phyloP scores from a whole-genome alignment of 2,888 invertebrate genomes.

The Stenodera caucasica region DNA sequence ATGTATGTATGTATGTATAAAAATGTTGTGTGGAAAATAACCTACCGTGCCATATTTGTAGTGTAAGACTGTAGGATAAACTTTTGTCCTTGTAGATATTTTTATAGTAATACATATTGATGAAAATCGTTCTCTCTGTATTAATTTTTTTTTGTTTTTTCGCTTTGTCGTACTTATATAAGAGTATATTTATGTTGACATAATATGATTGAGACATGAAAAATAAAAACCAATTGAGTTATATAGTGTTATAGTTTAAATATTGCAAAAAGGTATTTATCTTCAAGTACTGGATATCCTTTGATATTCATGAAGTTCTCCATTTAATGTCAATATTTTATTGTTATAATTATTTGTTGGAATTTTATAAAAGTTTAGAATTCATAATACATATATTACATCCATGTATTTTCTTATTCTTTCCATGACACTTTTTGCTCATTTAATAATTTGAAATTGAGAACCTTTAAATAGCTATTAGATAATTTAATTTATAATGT shows the following conservation, averaged over 20 bases:
- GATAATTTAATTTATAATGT: slow-evolving; percentile 5
- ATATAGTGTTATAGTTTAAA: too few relatives aligned
- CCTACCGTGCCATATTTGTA: slow-evolving; percentile 25
- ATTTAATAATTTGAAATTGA: background rate
- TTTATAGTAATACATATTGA: slow-evolving; percentile 27
- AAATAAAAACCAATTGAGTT: too few relatives aligned
- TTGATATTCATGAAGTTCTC: too few relatives aligned
- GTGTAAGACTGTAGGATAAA: slow-evolving; percentile 27
- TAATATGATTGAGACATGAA: background rate
- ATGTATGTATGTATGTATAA: background rate
- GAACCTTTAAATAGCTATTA: background rate
- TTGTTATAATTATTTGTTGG: too few relatives aligned
- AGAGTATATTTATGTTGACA: background rate
- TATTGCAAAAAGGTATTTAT: slow-evolving; percentile 2
- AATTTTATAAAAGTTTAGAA: too few relatives aligned
- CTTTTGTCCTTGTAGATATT: slow-evolving; percentile 28
- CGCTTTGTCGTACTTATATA: slow-evolving; percentile 1
- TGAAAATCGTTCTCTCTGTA: slow-evolving; percentile 20
- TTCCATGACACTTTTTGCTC: too few relatives aligned
- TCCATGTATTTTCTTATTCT: too few relatives aligned
- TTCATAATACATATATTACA: too few relatives aligned
- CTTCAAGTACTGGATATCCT: too few relatives aligned
- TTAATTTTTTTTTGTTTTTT: too few relatives aligned
- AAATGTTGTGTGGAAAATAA: slow-evolving; percentile 23
- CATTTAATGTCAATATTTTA: too few relatives aligned